Evolutionary conservation across 2,113 vertebrate species (phyloP).

Genomic region (Nettapus auritus): DNA sequence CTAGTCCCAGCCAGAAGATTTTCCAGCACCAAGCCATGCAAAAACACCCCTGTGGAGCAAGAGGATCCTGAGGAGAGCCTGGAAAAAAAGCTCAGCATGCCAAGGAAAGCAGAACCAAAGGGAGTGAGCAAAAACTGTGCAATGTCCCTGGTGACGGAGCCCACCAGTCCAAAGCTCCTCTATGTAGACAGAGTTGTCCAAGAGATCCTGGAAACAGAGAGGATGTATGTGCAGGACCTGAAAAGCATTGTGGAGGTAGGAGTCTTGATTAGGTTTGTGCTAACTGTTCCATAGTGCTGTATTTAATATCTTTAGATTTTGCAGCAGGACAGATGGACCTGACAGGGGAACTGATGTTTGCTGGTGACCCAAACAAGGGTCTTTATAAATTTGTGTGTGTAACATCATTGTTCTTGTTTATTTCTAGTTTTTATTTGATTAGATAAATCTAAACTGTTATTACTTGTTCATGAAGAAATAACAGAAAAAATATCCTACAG

Average conservation of each 20-base stretch:
- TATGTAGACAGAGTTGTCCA: constrained; percentile 97
- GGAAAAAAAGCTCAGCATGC: constrained; percentile 44
- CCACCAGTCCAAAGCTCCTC: constrained; percentile 85
- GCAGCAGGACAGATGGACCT: not conserved
- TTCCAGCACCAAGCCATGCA: constrained; percentile 76
- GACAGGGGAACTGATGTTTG: not conserved
- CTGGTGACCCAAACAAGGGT: not conserved
- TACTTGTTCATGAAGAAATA: not conserved
- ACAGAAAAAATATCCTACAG: not conserved
- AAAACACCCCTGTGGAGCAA: constrained; percentile 31
- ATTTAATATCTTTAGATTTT: not conserved
- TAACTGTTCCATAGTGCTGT: not conserved
- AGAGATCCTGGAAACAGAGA: constrained; percentile 96
- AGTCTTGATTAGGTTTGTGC: not conserved
- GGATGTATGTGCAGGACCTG: constrained; percentile 94
- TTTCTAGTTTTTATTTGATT: not conserved
- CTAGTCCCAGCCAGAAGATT: constrained; percentile 87
- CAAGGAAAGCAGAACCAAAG: constrained; percentile 69
- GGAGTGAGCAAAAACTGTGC: constrained; percentile 73
- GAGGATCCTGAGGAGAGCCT: constrained; percentile 19
- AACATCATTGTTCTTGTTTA: not conserved
- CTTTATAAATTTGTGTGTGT: not conserved
- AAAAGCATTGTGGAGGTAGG: constrained; percentile 95
- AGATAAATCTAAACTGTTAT: not conserved
- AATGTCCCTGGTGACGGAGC: constrained; percentile 51